Base-by-base conservation (phyloP, 2,113 vertebrate species). In the Lonchura striata region DNA sequence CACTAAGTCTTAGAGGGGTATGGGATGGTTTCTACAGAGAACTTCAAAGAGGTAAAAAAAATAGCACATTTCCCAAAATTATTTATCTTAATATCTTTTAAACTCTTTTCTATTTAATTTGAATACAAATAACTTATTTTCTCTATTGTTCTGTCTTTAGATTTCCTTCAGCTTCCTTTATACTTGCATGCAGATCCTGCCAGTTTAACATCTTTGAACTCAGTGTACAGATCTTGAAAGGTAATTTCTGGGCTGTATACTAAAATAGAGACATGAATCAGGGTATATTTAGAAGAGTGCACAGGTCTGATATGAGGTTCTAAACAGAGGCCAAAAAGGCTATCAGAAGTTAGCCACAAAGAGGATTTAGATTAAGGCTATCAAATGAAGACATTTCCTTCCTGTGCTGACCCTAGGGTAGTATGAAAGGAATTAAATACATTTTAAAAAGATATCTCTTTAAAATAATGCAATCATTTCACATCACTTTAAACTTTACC, bases 281-380 rank as follows among this genome's bases (percentile, higher is more conserved):
- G 22, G 25, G 7, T 85, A 21, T 92, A 82, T 95, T 93, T 90
- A 84, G 91, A 87, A 86, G 92, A 96, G 75, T 42, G 61, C 88
- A 94, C 82, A 94, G 65, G 81, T 83, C 78, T 92, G 74, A 80
- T 90, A 86, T 11, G 13, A 95, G 27, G 42, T 92, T 94, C 57
- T 87, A 94, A 95, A 95, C 61, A 96, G 37, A 91, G 79, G 91
- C 24, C 65, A 74, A 41, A 86, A 84, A 94, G 65, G 60, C 49
- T 93, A 70, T 88, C 91, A 95, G 70, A 95, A 31, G 42, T 87
- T 94, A 96, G 72, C 76, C 74, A 93, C 85, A 88, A 82, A 86
- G 77, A 78, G 84, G 35, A 78, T 92, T 96, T 91, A 92, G 68
- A 94, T 92, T 93, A 86, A 92, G 59, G 35, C 46, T 97, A 91